Evolutionary conservation across 1,140 invertebrate genomes (phyloP), one percentile per base, ranked within the genome.

Genomic region (Zeugodacus cucurbitae): DNA sequence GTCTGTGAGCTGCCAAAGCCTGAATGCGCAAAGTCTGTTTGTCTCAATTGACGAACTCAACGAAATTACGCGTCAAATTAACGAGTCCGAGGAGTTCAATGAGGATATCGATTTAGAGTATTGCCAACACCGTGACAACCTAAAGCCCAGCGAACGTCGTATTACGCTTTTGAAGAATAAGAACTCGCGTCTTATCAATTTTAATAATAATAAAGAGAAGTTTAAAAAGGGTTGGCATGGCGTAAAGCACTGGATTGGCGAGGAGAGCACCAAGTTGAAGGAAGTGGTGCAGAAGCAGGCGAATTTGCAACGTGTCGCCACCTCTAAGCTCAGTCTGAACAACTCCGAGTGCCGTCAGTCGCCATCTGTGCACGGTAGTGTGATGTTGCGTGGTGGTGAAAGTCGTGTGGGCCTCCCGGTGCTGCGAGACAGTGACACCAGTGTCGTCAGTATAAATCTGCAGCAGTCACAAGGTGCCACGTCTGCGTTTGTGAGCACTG

Each of bases 231-330:
- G 94, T 29, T 95, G 94, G 94, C 91, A 93, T 14, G 94, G 93
- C 78, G 94, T 95, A 92, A 94, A 94, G 82, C 93, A 92, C 87
- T 95, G 94, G 95, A 86, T 95, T 87, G 93, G 94, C 41, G 95
- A 95, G 74, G 94, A 95, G 89, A 92, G 92, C 22, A 90, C 90
- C 1, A 94, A 91, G 58, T 88, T 95, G 32, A 94, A 94, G 89
- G 94, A 95, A 70, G 94, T 94, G 1, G 93, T 95, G 14, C 92
- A 93, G 5, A 93, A 93, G 32, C 94, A 95, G 89, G 94, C 94
- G 4, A 93, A 91, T 4, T 89, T 95, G 26, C 94, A 94, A 67
- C 92, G 93, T 3, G 92, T 94, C 3, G 93, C 94, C 2, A 92
- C 93, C 41, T 92, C 91, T 4, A 90, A 90, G 1, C 88, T 93